Conservation (phyloP, 2,113 vertebrate genomes). For the Holacanthus passer region DNA sequence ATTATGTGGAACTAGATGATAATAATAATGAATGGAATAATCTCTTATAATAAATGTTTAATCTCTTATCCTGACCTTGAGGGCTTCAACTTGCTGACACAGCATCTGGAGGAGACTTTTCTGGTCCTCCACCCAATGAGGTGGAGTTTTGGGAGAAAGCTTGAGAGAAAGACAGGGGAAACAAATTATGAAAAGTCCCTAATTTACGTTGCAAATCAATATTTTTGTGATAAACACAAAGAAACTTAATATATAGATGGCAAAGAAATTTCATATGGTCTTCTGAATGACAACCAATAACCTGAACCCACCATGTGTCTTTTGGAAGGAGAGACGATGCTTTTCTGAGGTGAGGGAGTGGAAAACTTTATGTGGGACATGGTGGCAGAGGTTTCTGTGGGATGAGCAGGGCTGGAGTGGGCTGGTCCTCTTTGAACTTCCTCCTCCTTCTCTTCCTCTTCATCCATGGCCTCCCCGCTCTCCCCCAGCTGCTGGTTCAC, state of each 20-base stretch:
- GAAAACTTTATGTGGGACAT: conserved; percentile 89
- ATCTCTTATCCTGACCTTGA: conserved; percentile 87
- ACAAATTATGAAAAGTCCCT: neutral
- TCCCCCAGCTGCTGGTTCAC: conserved; percentile 93
- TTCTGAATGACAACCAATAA: neutral
- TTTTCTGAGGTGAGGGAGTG: conserved; percentile 89
- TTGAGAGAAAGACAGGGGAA: conserved; percentile 71
- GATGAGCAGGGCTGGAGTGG: conserved; percentile 84
- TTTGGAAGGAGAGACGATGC: conserved; percentile 89
- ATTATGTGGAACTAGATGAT: neutral
- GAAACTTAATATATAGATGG: neutral
- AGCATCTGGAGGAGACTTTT: conserved; percentile 93
- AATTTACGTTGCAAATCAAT: neutral
- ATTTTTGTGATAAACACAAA: neutral
- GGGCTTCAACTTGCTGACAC: conserved; percentile 95
- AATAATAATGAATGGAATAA: too few relatives aligned
- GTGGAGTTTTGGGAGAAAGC: conserved; percentile 94
- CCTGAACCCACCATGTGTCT: conserved; percentile 86
- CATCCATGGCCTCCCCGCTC: conserved; percentile 81
- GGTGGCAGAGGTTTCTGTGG: conserved; percentile 74
- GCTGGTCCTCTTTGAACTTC: conserved; percentile 43
- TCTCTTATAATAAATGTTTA: neutral
- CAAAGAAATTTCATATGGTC: neutral
- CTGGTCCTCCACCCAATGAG: conserved; percentile 97
- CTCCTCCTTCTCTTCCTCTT: conserved; percentile 69